Conservation (phyloP, 2,888 invertebrate species). For the Euplagia quadripunctaria region DNA sequence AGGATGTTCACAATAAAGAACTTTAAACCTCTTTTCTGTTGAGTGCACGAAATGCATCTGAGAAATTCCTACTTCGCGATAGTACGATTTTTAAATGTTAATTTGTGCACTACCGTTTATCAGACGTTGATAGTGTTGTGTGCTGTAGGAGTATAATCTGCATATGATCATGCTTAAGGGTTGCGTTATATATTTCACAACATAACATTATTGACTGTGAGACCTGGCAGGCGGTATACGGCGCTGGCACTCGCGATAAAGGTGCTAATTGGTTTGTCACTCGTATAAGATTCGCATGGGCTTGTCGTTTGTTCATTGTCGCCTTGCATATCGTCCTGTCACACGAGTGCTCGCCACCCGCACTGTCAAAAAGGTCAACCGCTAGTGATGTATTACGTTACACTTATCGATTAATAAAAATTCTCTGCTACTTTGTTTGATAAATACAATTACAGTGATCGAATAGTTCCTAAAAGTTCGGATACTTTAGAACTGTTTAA, state of each 20-base stretch:
- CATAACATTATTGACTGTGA: slow-evolving; percentile 31
- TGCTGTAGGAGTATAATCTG: not conserved
- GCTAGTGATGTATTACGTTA: slow-evolving; percentile 42
- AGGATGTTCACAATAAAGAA: no score
- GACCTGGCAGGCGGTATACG: slow-evolving; percentile 22
- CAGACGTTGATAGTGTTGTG: not conserved
- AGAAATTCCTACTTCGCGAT: not conserved
- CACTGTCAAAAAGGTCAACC: slow-evolving; percentile 49
- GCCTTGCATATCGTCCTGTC: slow-evolving; percentile 48
- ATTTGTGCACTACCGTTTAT: not conserved
- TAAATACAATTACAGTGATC: not conserved
- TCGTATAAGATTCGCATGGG: slow-evolving; percentile 57
- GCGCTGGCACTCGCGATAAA: slow-evolving; percentile 46
- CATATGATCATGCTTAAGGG: not conserved
- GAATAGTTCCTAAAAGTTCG: not conserved
- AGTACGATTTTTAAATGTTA: not conserved
- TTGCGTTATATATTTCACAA: slow-evolving; percentile 11
- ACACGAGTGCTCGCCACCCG: slow-evolving; percentile 38
- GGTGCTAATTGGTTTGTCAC: slow-evolving; percentile 62
- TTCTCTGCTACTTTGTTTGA: no score
- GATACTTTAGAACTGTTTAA: not conserved
- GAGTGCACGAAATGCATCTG: not conserved
- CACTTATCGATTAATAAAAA: slow-evolving; percentile 27
- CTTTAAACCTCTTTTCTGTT: no score
- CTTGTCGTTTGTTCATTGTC: slow-evolving; percentile 20